phyloP scores from a whole-genome alignment of 2,113 vertebrate species.

The Onychostoma macrolepis region DNA sequence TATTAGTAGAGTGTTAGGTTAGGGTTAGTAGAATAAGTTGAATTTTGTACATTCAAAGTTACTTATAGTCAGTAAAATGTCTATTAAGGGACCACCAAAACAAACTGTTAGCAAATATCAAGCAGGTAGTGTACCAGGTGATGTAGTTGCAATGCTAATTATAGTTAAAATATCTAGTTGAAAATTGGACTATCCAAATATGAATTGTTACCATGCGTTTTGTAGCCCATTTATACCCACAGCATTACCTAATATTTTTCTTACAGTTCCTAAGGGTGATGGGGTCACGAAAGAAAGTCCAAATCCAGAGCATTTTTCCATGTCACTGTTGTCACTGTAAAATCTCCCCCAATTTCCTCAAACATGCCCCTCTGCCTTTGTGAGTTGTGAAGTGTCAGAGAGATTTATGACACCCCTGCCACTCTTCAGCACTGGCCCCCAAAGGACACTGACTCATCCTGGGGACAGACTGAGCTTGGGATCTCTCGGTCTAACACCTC shows the following conservation, averaged over 20 bases:
- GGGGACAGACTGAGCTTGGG: constrained; percentile 30
- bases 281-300: not conserved
- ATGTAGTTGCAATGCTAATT: too few species aligned
- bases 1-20: too few species aligned
- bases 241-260: not conserved
- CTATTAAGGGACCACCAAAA: not conserved
- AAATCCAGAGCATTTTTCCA: constrained; percentile 12
- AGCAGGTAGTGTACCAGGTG: too few species aligned
- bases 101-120: too few species aligned
- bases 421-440: constrained; percentile 25
- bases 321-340: constrained; percentile 38
- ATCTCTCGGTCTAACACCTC: not conserved
- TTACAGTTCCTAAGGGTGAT: not conserved
- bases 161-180: too few species aligned
- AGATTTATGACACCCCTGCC: not conserved
- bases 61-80: too few species aligned
- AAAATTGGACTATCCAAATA: too few species aligned
- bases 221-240: not conserved
- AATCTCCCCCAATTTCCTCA: constrained; percentile 12
- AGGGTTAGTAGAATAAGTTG: too few species aligned
- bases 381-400: constrained; percentile 39
- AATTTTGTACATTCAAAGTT: too few species aligned
- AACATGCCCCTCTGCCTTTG: constrained; percentile 28
- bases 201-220: not conserved
- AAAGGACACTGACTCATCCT: constrained; percentile 26